These are phyloP conservation scores for Podarcis lilfordi DNA, from an alignment of 2,797 vertebrate genomes.

Conservation along the genomic window DNA sequence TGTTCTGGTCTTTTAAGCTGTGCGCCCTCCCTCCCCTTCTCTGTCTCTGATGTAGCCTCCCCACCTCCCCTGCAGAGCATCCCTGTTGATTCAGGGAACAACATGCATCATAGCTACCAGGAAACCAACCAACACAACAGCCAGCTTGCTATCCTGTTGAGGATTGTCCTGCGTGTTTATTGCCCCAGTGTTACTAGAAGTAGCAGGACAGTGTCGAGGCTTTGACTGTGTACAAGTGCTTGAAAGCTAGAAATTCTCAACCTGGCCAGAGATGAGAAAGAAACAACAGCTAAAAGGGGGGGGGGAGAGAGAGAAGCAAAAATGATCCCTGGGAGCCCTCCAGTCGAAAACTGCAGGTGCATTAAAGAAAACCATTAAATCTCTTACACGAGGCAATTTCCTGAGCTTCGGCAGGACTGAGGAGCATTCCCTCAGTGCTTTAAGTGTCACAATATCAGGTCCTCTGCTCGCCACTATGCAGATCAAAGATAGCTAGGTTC, in stretches of 20 bases:
- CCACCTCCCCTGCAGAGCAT: too few relatives aligned
- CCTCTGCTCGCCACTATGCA: slow-evolving; percentile 11
- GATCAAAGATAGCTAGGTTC: neutral
- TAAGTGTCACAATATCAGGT: slow-evolving; percentile 39
- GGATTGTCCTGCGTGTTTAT: slow-evolving; percentile 37
- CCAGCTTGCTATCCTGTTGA: neutral
- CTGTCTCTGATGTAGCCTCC: neutral
- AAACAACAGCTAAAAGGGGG: neutral
- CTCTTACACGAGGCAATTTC: slow-evolving; percentile 48
- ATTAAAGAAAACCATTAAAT: slow-evolving; percentile 36
- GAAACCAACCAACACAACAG: neutral
- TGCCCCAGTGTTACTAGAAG: slow-evolving; percentile 38
- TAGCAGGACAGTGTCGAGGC: slow-evolving; percentile 37
- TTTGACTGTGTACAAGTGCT: slow-evolving; percentile 24
- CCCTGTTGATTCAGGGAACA: neutral
- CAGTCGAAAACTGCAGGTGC: slow-evolving; percentile 18
- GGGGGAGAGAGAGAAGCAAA: neutral
- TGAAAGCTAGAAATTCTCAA: slow-evolving; percentile 35
- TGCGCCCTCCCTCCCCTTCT: neutral
- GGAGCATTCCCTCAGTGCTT: slow-evolving; percentile 8
- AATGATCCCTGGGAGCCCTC: neutral
- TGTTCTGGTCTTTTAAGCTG: neutral
- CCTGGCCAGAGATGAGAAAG: neutral
- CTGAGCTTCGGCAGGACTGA: slow-evolving; percentile 45
- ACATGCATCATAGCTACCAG: neutral